Evolutionary conservation across 2,888 invertebrate genomes (phyloP), one percentile per base, ranked within the genome.

Genomic region (Doris montereyensis): DNA sequence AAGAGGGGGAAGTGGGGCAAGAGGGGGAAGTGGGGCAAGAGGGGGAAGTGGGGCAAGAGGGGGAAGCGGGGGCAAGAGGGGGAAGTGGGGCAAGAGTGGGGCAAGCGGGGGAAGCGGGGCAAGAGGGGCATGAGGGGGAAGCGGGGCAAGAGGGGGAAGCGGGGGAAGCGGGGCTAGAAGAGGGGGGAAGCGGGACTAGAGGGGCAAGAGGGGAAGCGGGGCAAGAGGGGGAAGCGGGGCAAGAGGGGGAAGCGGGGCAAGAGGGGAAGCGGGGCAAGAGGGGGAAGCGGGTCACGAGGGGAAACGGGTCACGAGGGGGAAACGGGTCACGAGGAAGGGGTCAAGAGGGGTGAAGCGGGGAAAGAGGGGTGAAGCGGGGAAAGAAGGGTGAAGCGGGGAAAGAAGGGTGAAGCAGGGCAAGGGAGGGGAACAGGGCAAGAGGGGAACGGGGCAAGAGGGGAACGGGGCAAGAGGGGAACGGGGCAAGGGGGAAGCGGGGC

Each of bases 231-330:
- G 52, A 17, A 17, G 52, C 17, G 17, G 52, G 17, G 52, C 5
- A 41, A 41, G 74, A 41, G 52, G 17, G 52, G n/a, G 52, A 41
- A 41, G 17, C 8, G 52, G 52, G 17, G 52, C 5, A 17, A 41
- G 52, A 41, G 34, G 34, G 28, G 34, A 28, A 70, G 28, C 26
- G 26, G 35, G 57, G 35, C 28, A 52, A 35, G 57, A 35, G 35
- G 72, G 0, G 62, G n/a, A 26, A 75, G 75, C 58, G 35, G 62
- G 32, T 62, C 60, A 74, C 60, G 58, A 58, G 58, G 73, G 58
- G 58, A 74, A 32, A 30, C 28, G 30, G 68, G 13, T 26, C n/a
- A 30, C 26, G 68, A 68, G 68, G 30, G 68, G 30, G 30, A 68
- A 30, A 68, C 28, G 30, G 68, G 30, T 26, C 26, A 30, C 26